Base-by-base conservation (phyloP, 2,797 vertebrate genomes). In the Capromys pilorides region DNA sequence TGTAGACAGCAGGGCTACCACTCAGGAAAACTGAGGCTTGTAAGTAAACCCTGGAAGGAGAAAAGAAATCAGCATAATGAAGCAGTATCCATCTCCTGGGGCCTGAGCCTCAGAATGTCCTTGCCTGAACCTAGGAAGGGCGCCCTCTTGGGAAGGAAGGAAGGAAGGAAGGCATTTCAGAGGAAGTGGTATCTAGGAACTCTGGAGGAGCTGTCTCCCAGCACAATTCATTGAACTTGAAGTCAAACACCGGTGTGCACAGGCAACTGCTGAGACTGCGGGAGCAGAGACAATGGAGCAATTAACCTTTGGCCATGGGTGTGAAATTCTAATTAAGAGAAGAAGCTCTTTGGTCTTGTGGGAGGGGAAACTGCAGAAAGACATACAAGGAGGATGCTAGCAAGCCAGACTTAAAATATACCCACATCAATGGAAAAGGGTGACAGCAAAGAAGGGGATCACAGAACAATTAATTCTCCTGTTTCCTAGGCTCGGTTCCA, bases 321-420 rank as follows among this genome's bases (percentile, higher is more conserved):
- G 69, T 97, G 93, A 93, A 95, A 82, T 88, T 94, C 94, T 95
- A 96, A 96, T 97, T 96, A 96, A 96, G 80, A 95, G 31, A 79
- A 49, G 54, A 91, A 31, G 57, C 69, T 94, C 71, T 79, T 91
- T 64, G 71, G 18, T 83, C 67, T 21, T 79, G 51, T 57, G 64
- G 88, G 80, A 88, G 71, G 71, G 71, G 57, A 24, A 77, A 62
- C 14, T 67, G 57, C 1, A 39, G 88, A 69, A 93, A 93, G n/a
- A 39, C 4, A 5, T 22, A 19, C 28, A 80, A 85, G 21, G 81
- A 62, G 45, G 26, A 49, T 19, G 49, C 90, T 83, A 88, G 54
- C 87, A 75, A 71, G 69, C 41, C 41, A 83, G 82, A 69, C 90
- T 88, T 90, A 83, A 93, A 94, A 73, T 2, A 9, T 36, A 36